Evolutionary conservation across 2,797 vertebrate genomes (phyloP).

Genomic region (Zalophus californianus): DNA sequence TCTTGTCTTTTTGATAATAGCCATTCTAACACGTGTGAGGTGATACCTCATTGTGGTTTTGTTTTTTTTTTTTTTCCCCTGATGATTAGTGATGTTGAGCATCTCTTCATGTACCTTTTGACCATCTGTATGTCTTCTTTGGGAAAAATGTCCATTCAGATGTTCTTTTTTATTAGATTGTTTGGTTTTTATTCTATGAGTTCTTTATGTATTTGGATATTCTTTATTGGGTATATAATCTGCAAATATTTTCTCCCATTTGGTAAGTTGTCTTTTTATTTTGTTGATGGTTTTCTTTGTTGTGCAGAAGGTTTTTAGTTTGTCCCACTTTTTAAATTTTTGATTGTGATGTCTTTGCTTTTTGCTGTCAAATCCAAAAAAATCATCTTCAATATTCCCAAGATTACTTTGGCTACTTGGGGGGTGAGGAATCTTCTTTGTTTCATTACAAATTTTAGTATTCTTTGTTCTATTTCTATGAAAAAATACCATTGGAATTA

Average conservation of each 20-base stretch:
- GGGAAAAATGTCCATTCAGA: not conserved
- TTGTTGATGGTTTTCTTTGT: not conserved
- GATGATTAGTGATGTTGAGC: not conserved
- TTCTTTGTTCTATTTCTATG: not conserved
- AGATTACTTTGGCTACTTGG: not conserved
- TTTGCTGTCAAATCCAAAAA: not conserved
- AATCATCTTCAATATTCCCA: not conserved
- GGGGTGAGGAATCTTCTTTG: not conserved
- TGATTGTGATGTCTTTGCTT: not conserved
- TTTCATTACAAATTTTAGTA: not conserved
- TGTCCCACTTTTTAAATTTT: not conserved
- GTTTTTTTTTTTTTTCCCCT: not conserved
- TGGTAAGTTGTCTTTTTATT: not conserved
- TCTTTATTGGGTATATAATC: not conserved
- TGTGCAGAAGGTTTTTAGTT: not conserved
- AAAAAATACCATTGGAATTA: not conserved
- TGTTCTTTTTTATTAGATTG: not conserved
- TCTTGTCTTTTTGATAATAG: not conserved
- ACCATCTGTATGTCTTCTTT: not conserved
- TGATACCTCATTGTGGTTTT: not conserved
- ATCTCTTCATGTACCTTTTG: not conserved
- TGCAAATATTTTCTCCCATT: not conserved
- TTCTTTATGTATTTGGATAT: not conserved
- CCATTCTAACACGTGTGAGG: not conserved
- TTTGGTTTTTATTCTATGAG: not conserved